Base-by-base conservation (phyloP, 1,140 invertebrate genomes). In the Heliothis virescens region DNA sequence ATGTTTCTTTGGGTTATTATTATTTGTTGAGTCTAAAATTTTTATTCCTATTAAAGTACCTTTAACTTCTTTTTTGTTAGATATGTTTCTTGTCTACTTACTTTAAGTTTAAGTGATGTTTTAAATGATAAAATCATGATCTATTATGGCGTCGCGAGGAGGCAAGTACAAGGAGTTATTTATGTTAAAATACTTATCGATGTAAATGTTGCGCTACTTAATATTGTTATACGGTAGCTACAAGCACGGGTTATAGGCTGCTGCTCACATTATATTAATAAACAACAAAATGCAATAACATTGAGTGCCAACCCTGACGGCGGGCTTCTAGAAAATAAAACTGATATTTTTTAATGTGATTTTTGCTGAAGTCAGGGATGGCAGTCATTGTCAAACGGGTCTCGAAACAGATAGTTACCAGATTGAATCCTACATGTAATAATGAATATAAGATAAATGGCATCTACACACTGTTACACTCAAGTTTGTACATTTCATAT, bases 41-140 rank as follows among this genome's bases (percentile, higher is more conserved):
- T 92, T 91, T 93, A 93, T 93, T 94, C 91, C 91, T 93, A 91
- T 79, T 84, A 86, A 90, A 84, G 91, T 94, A 94, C 91, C 92
- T 93, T 92, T 90, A 80, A 82, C 59, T 85, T 84, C 88, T 87
- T 86, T 84, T 89, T 89, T 85, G 79, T 82, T 88, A 86, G 41
- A 52, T 79, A 75, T 74, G 75, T 86, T 83, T 87, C 83, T 82
- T 90, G 82, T 86, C 82, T 88, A 83, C 71, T 85, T 85, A 82
- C 80, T 81, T 86, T 86, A 87, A 85, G 82, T 85, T 87, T 76
- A 86, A 87, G 81, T 82, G 86, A 89, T 82, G 74, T 87, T 85
- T 73, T 69, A 82, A 79, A 87, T 85, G 80, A 89, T 90, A 85
- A 88, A 90, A 87, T 90, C 87, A 88, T 86, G 85, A 83, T 90